Evolutionary conservation across 2,888 invertebrate genomes (phyloP), one percentile per base, ranked within the genome.

Genomic region (Aleiodes alternator): DNA sequence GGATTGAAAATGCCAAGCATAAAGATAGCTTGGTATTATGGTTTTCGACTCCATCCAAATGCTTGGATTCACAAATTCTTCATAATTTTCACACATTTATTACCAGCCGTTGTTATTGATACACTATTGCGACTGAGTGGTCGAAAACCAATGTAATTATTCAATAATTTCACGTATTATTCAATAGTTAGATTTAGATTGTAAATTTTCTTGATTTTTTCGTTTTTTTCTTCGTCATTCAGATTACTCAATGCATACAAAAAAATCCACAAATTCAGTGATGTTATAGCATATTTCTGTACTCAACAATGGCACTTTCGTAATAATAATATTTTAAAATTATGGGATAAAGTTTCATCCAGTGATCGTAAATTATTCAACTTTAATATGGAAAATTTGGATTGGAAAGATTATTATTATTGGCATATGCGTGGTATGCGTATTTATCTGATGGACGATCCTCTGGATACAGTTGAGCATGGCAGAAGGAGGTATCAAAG

Each of bases 221-320:
- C 3, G 1, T 23, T 3, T 34, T 34, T 34, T 34, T 4, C 5
- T 34, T 57, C 59, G 78, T 79, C 59, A 79, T 79, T 1, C 90
- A 96, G 96, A 84, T 92, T 95, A 90, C 89, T 95, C 56, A 92
- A 92, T 79, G 91, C 94, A 0, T 96, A 96, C 88, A 90, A 90
- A 76, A 94, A 94, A 87, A 93, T 97, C 73, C 94, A 95, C 87
- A 93, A 93, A 80, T 92, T 96, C 69, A 92, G 94, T 70, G 91
- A 91, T 53, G 94, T 94, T 0, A 91, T 96, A 73, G 92, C 94
- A 79, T 96, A 95, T 89, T 97, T 97, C 90, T 93, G 94, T 3
- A 93, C 92, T 9, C 92, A 93, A 78, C 93, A 95, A 80, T 97
- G 96, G 96, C 90, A 90, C 59, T 95, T 95, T 85, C 88, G 90